phyloP scores from a whole-genome alignment of 2,797 vertebrate species.

The Danio albolineatus region DNA sequence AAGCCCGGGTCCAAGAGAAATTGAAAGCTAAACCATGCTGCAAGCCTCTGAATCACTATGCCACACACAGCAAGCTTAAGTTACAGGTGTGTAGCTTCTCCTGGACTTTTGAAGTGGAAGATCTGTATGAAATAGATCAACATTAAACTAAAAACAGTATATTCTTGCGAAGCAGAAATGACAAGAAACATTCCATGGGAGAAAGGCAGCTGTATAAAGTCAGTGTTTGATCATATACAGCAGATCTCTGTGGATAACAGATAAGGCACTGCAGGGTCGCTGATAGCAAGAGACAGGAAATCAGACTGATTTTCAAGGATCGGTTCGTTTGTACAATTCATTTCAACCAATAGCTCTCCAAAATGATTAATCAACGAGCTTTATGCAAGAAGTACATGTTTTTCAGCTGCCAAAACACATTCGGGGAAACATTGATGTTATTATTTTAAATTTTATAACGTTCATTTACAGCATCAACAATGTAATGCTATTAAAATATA shows the following conservation, averaged over 20 bases:
- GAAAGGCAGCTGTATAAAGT: slow-evolving; percentile 1
- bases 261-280: not conserved
- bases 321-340: not conserved
- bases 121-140: slow-evolving; percentile 24
- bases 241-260: not conserved
- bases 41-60: slow-evolving; percentile 31
- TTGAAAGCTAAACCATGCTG: slow-evolving; percentile 42
- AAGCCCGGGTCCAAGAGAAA: slow-evolving; percentile 22
- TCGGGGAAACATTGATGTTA: no score
- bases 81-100: slow-evolving; percentile 28
- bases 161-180: not conserved
- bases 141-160: slow-evolving; percentile 12
- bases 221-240: not conserved
- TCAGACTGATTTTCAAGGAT: not conserved
- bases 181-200: not conserved
- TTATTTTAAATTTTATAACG: no score
- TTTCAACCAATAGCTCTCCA: not conserved
- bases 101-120: slow-evolving; percentile 40
- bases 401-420: no score
- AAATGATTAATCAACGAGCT: not conserved
- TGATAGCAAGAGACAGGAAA: not conserved
- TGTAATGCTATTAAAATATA: no score
- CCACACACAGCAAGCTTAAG: slow-evolving; percentile 46
- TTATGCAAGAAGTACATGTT: no score
- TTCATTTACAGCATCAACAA: no score